phyloP scores from a whole-genome alignment of 2,888 invertebrate genomes.

The Xestia sexstrigata region DNA sequence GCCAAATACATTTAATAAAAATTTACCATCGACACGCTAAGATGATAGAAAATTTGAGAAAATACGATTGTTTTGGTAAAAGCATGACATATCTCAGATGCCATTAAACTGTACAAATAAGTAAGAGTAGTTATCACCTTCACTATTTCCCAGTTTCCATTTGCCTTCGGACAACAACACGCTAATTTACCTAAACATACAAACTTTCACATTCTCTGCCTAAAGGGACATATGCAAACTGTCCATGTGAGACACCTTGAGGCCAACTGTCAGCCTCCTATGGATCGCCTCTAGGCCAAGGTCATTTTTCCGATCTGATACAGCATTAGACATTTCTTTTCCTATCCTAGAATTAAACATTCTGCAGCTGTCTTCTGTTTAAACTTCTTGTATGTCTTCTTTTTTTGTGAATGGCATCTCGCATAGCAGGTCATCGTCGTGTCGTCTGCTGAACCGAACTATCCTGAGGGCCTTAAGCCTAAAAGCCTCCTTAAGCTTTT shows the following conservation, averaged over 20 bases:
- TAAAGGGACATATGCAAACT: conserved; percentile 37
- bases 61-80: not conserved
- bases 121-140: conserved; percentile 39
- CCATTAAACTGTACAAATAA: conserved; percentile 24
- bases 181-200: conserved; percentile 48
- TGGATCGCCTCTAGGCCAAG: not conserved
- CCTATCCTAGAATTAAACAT: not conserved
- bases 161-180: conserved; percentile 47
- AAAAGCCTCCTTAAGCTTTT: no score
- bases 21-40: no score
- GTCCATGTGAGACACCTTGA: not conserved
- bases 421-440: no score
- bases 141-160: conserved; percentile 39
- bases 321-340: no score
- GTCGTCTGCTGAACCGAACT: no score
- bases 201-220: conserved; percentile 52
- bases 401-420: no score
- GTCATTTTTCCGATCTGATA: not conserved
- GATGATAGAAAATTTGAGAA: not conserved
- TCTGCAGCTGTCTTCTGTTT: no score
- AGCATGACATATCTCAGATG: not conserved
- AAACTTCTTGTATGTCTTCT: no score
- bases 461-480: no score
- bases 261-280: not conserved
- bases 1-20: no score